phyloP scores from a whole-genome alignment of 2,888 invertebrate species.

The Endotricha flammealis region DNA sequence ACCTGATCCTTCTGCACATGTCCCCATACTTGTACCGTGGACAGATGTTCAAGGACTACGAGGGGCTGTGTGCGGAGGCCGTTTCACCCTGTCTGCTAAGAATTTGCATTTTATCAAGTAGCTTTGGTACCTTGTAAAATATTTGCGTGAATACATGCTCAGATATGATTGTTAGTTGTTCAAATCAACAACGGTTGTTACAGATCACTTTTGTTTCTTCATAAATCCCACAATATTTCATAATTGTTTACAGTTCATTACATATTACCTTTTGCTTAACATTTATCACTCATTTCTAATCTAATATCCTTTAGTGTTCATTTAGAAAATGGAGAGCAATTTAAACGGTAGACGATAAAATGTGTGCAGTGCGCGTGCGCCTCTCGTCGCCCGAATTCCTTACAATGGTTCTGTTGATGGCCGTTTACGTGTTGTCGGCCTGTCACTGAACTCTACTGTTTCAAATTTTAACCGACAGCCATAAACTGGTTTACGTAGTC shows the following conservation, averaged over 20 bases:
- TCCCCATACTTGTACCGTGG: conserved; percentile 35
- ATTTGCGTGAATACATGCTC: too few species aligned
- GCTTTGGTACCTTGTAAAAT: too few species aligned
- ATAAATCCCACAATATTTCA: too few species aligned
- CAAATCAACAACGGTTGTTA: too few species aligned
- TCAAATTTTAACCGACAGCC: conserved; percentile 33
- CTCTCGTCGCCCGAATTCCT: conserved; percentile 52
- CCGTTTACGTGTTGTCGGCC: conserved; percentile 35
- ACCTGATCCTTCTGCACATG: conserved; percentile 70
- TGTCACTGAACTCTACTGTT: conserved; percentile 49
- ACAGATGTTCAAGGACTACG: conserved; percentile 52
- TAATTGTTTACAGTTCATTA: too few species aligned
- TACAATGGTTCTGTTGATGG: conserved; percentile 48
- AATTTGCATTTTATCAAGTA: too few species aligned
- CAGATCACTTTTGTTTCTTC: too few species aligned
- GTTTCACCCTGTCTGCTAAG: too few species aligned
- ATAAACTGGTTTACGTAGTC: conserved; percentile 15
- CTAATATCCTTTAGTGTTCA: too few species aligned
- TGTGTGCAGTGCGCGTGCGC: conserved; percentile 40
- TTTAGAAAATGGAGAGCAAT: conserved; percentile 27
- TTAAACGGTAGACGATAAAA: conserved; percentile 38
- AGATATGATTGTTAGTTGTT: too few species aligned
- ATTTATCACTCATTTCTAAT: too few species aligned
- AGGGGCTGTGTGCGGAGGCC: conserved; percentile 29
- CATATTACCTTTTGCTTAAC: too few species aligned